These are phyloP conservation scores for Pedetes capensis DNA, from an alignment of 2,113 vertebrate genomes.

Conservation along the genomic window DNA sequence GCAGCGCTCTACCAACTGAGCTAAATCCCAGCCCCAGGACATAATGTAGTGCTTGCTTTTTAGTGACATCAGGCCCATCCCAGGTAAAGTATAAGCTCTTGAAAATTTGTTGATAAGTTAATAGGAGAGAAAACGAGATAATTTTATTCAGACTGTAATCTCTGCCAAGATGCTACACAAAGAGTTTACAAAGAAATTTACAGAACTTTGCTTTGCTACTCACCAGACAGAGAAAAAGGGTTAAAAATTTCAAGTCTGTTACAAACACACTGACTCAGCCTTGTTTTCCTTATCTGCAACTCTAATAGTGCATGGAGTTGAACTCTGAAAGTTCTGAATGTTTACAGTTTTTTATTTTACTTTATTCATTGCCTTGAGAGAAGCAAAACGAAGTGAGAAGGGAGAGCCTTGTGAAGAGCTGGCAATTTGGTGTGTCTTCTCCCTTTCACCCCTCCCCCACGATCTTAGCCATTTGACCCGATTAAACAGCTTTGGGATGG, in stretches of 20 bases:
- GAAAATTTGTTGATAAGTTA: constrained; percentile 15
- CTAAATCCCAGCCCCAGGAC: too few relatives aligned
- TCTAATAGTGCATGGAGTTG: neutral
- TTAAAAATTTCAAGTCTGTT: constrained; percentile 28
- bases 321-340: constrained; percentile 34
- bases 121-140: neutral
- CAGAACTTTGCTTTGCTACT: neutral
- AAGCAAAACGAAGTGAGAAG: constrained; percentile 5
- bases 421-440: constrained; percentile 3
- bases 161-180: neutral
- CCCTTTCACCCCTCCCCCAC: neutral
- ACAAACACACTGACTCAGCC: neutral
- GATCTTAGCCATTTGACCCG: constrained; percentile 48
- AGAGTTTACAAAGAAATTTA: neutral
- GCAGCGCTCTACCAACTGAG: too few relatives aligned
- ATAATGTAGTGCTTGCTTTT: neutral
- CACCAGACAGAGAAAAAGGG: constrained; percentile 1
- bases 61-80: neutral
- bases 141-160: neutral
- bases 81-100: neutral
- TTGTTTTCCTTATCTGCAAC: constrained; percentile 31
- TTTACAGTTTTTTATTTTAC: neutral
- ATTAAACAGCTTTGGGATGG: constrained; percentile 54
- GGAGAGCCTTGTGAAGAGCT: constrained; percentile 36
- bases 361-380: constrained; percentile 13